Conservation (phyloP, 2,888 invertebrate genomes). For the Platycheirus rosarum region DNA sequence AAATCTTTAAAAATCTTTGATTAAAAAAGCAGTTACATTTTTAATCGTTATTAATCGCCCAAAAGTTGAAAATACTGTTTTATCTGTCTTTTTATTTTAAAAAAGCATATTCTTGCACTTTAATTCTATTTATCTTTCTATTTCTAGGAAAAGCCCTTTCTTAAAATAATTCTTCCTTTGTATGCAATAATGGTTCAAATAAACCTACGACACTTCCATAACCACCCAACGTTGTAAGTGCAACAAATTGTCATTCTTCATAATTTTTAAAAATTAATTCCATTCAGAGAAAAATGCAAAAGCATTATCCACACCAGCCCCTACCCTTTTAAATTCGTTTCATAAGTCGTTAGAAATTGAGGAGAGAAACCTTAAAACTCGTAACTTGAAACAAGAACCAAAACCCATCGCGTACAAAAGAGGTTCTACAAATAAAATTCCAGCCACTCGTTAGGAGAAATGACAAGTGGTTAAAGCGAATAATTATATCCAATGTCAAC, state of each 20-base stretch:
- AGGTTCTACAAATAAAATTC: constrained; percentile 38
- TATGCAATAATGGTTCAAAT: too few species aligned
- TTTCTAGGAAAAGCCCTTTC: too few species aligned
- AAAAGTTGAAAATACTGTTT: too few species aligned
- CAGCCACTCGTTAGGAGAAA: constrained; percentile 62
- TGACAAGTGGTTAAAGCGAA: constrained; percentile 71
- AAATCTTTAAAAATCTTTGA: too few species aligned
- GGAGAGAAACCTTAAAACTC: too few species aligned
- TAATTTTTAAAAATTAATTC: constrained; percentile 51
- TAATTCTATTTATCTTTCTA: too few species aligned
- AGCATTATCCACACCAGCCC: neutral
- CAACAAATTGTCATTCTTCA: constrained; percentile 45
- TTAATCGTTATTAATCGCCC: too few species aligned
- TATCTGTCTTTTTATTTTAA: too few species aligned
- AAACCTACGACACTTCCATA: too few species aligned
- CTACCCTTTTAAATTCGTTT: constrained; percentile 21
- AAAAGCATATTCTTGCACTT: too few species aligned
- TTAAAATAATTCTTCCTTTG: too few species aligned
- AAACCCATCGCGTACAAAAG: constrained; percentile 6
- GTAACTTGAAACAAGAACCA: constrained; percentile 18
- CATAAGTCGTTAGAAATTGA: constrained; percentile 53
- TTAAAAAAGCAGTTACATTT: too few species aligned
- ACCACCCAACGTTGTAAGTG: constrained; percentile 2
- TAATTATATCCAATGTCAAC: constrained; percentile 73
- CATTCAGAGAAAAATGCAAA: constrained; percentile 38